These are phyloP conservation scores for Grantiella picta DNA, from an alignment of 2,113 vertebrate genomes.

Conservation along the genomic window DNA sequence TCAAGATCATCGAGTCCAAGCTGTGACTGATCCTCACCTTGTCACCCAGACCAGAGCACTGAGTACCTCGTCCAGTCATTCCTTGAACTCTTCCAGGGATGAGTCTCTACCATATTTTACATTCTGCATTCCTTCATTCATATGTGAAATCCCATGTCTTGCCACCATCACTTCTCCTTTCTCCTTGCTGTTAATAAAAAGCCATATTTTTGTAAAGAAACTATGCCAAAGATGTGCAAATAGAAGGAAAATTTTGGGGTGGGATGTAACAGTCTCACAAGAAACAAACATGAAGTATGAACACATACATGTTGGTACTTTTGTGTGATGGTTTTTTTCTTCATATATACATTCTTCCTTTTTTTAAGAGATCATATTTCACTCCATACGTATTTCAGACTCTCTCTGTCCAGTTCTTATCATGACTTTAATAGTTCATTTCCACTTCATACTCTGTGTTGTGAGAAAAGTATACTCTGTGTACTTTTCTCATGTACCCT, in stretches of 20 bases:
- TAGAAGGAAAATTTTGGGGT: not conserved
- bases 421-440: not conserved
- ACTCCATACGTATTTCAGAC: not conserved
- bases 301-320: not conserved
- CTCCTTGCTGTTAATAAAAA: not conserved
- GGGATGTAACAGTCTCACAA: not conserved
- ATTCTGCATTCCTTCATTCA: not conserved
- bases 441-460: not conserved
- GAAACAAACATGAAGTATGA: not conserved
- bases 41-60: not conserved
- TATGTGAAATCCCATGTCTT: not conserved
- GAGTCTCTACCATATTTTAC: not conserved
- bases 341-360: not conserved
- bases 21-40: not conserved
- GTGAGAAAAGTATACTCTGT: too few species aligned
- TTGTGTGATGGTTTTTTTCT: not conserved
- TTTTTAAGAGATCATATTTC: not conserved
- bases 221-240: not conserved
- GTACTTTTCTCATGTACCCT: not conserved
- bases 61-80: rapidly evolving
- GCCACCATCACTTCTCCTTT: not conserved
- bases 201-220: not conserved
- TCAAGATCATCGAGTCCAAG: not conserved
- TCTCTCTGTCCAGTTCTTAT: not conserved
- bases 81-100: not conserved